phyloP scores from a whole-genome alignment of 2,797 vertebrate genomes.

The Sciurus carolinensis region DNA sequence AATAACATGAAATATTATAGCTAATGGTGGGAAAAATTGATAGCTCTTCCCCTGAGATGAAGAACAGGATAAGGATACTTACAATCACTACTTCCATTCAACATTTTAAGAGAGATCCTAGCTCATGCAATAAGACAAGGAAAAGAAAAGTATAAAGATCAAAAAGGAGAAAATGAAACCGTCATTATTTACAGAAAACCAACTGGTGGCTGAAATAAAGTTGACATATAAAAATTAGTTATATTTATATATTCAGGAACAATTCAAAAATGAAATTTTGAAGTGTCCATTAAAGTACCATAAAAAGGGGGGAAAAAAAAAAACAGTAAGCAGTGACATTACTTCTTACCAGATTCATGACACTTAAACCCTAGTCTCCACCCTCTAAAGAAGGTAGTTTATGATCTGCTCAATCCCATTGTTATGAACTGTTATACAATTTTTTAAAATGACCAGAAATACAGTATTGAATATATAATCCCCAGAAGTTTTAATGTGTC shows the following conservation, averaged over 20 bases:
- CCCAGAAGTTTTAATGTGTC: neutral
- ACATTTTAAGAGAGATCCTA: neutral
- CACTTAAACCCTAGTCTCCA: neutral
- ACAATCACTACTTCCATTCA: neutral
- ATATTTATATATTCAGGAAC: conserved; percentile 14
- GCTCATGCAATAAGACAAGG: neutral
- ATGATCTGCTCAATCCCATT: neutral
- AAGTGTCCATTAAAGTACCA: neutral
- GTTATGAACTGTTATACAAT: neutral
- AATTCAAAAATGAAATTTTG: conserved; percentile 28
- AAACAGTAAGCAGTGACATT: neutral
- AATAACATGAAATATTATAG: conserved; percentile 8
- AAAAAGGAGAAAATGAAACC: conserved; percentile 35
- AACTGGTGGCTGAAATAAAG: conserved; percentile 21
- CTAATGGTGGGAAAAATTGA: neutral
- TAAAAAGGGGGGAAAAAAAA: neutral
- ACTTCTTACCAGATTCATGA: neutral
- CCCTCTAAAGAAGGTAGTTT: neutral
- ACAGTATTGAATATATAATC: neutral
- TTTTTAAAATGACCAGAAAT: conserved; percentile 27
- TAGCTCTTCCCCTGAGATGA: neutral
- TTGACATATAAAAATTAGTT: conserved; percentile 2
- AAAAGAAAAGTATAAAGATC: neutral
- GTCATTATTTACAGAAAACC: conserved; percentile 23
- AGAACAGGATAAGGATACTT: neutral